Conservation (phyloP, 1,140 invertebrate genomes). For the Steinernema khuongi region DNA sequence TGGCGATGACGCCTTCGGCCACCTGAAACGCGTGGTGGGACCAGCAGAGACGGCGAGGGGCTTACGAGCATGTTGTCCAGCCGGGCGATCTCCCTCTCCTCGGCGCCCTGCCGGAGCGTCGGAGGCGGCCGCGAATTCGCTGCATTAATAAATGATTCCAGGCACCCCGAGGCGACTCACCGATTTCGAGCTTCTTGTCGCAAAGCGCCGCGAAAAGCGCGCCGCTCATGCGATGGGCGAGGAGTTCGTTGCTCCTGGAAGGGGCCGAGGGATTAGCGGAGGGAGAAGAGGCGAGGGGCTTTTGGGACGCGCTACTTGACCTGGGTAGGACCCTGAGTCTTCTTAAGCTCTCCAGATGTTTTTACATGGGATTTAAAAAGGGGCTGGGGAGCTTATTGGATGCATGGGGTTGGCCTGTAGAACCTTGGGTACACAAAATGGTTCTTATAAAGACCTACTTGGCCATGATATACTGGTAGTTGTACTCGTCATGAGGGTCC, state of each 20-base stretch:
- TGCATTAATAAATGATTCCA: slow-evolving; percentile 11
- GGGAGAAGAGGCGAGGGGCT: background rate
- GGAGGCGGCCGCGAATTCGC: background rate
- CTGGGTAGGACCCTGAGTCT: background rate
- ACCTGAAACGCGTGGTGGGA: background rate
- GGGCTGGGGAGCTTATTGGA: background rate
- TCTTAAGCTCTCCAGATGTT: background rate
- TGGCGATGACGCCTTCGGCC: background rate
- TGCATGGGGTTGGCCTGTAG: background rate
- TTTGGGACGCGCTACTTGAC: background rate
- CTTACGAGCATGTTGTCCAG: slow-evolving; percentile 10
- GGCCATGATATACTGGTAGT: background rate
- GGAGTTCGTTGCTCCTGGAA: slow-evolving; percentile 10
- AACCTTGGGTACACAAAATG: background rate
- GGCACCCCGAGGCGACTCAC: background rate
- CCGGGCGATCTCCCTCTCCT: slow-evolving; percentile 21
- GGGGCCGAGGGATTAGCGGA: background rate
- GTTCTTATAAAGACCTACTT: background rate
- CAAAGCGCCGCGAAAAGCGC: slow-evolving; percentile 1
- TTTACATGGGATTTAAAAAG: too few relatives aligned
- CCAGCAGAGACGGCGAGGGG: background rate
- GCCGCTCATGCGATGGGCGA: background rate
- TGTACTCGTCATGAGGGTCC: background rate
- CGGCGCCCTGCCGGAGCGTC: background rate
- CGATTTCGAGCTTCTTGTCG: background rate